These are phyloP conservation scores for Antheraea pernyi DNA, from an alignment of 1,140 invertebrate genomes.

Conservation along the genomic window DNA sequence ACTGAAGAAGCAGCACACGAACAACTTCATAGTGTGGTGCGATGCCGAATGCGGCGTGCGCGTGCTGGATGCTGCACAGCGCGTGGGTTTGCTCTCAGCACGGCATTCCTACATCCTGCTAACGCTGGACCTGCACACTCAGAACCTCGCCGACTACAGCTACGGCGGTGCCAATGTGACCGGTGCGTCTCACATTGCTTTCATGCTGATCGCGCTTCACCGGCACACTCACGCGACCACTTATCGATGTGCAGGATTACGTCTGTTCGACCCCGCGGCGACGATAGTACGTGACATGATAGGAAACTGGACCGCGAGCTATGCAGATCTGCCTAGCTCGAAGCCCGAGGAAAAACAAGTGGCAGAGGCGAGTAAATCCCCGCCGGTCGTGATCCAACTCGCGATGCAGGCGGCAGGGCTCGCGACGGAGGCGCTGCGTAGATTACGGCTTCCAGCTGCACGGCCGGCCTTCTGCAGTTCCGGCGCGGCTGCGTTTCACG, in stretches of 20 bases:
- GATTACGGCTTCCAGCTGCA: slow-evolving; percentile 16
- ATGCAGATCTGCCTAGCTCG: slow-evolving; percentile 27
- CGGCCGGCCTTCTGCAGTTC: slow-evolving; percentile 19
- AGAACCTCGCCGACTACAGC: slow-evolving; percentile 88
- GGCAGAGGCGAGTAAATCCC: slow-evolving; percentile 18
- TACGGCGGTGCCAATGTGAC: slow-evolving; percentile 92
- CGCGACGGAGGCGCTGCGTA: slow-evolving; percentile 26
- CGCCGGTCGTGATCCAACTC: slow-evolving; percentile 50
- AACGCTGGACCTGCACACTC: slow-evolving; percentile 88
- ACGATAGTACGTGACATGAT: slow-evolving; percentile 27
- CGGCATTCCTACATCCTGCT: slow-evolving; percentile 87
- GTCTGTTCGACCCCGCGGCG: slow-evolving; percentile 50
- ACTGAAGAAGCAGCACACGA: slow-evolving; percentile 55
- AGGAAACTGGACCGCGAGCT: slow-evolving; percentile 38
- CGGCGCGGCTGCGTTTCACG: slow-evolving; percentile 52
- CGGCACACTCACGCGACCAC: not conserved
- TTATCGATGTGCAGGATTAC: slow-evolving; percentile 30
- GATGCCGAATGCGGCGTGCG: slow-evolving; percentile 42
- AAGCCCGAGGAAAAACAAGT: slow-evolving; percentile 21
- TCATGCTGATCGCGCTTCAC: not conserved
- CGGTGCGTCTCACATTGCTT: slow-evolving; percentile 41
- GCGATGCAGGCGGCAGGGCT: slow-evolving; percentile 45
- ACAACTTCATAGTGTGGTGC: slow-evolving; percentile 66
- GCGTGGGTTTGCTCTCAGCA: slow-evolving; percentile 89
- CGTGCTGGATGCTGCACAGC: slow-evolving; percentile 82